Conservation (phyloP, 2,113 vertebrate genomes). For the Microtus oregoni region DNA sequence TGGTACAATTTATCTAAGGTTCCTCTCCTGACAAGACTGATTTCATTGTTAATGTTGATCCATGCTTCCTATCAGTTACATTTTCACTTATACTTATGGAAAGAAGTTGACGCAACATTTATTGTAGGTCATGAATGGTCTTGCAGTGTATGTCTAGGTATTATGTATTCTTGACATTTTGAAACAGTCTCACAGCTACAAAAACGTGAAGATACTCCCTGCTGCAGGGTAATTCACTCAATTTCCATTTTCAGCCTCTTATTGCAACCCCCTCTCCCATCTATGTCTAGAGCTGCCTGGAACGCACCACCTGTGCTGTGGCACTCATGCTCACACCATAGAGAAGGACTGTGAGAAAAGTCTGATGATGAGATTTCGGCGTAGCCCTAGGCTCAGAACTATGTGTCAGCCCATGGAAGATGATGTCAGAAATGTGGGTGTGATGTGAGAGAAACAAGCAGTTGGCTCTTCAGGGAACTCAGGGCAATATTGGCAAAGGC, state of each 20-base stretch:
- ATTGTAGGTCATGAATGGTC: background rate
- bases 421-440: background rate
- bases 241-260: conserved; percentile 23
- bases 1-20: background rate
- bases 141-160: background rate
- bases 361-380: conserved; percentile 48
- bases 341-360: conserved; percentile 29
- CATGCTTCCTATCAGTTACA: background rate
- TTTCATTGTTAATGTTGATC: background rate
- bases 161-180: background rate
- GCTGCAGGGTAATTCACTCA: background rate
- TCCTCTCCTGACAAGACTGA: background rate
- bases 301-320: background rate
- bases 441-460: background rate
- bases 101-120: background rate
- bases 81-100: background rate
- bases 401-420: background rate
- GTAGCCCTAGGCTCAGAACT: background rate
- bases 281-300: conserved; percentile 32
- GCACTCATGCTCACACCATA: background rate
- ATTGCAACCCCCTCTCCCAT: background rate
- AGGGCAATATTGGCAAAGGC: background rate
- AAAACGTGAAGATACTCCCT: background rate
- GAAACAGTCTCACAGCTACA: background rate
- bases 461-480: background rate